These are phyloP conservation scores for Halcyon smyrnensis DNA, from an alignment of 2,797 vertebrate species.

Conservation along the genomic window DNA sequence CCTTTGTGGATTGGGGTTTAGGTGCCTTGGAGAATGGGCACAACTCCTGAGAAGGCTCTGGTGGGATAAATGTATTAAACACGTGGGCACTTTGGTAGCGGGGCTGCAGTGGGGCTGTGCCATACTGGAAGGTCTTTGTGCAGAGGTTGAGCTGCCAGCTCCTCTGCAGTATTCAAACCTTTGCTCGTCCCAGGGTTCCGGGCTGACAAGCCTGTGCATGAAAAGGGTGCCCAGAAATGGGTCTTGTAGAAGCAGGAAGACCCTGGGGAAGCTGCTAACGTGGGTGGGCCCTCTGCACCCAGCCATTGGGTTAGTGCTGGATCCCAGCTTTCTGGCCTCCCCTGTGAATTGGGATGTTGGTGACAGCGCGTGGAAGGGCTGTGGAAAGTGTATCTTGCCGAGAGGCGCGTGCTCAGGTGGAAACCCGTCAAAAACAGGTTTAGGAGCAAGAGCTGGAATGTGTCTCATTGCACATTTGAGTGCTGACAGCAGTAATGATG, in stretches of 20 bases:
- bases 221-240: background rate
- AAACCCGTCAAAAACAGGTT: background rate
- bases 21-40: fast-evolving
- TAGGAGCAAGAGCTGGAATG: background rate
- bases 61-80: background rate
- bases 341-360: background rate
- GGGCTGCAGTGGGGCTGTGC: background rate
- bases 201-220: background rate
- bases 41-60: background rate
- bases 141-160: background rate
- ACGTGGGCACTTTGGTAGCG: fast-evolving
- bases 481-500: background rate
- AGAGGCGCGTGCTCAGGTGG: fast-evolving
- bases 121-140: background rate
- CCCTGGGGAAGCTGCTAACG: background rate
- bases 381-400: fast-evolving
- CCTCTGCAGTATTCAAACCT: background rate
- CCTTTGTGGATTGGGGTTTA: background rate
- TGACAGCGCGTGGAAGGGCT: background rate
- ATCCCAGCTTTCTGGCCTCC: background rate
- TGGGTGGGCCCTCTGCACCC: fast-evolving
- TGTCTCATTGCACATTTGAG: fast-evolving
- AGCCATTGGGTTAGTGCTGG: fast-evolving
- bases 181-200: background rate
- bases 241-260: background rate